Evolutionary conservation across 2,113 vertebrate species (phyloP).

Genomic region (Corydoras sp.): DNA sequence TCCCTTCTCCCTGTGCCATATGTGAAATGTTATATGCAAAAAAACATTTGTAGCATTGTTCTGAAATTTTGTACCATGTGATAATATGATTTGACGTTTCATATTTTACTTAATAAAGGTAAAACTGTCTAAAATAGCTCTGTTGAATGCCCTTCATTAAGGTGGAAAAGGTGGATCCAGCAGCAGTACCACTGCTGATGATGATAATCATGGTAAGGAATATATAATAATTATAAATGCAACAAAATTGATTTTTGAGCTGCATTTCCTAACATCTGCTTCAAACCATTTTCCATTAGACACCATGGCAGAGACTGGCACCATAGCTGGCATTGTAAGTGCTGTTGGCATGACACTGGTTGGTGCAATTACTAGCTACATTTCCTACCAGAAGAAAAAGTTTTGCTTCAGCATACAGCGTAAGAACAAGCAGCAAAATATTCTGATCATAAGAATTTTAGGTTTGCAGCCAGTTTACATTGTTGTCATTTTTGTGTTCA

Average conservation of each 20-base stretch:
- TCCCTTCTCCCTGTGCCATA: too few relatives aligned
- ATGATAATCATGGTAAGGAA: slow-evolving; percentile 43
- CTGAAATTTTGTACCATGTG: too few relatives aligned
- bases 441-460: not conserved
- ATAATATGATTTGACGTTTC: not conserved
- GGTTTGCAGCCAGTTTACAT: not conserved
- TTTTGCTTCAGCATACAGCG: slow-evolving; percentile 92
- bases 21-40: too few relatives aligned
- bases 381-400: slow-evolving; percentile 98
- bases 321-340: slow-evolving; percentile 83
- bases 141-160: not conserved
- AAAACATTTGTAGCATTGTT: too few relatives aligned
- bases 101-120: not conserved
- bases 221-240: not conserved
- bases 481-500: slow-evolving; percentile 51
- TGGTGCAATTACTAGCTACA: slow-evolving; percentile 84
- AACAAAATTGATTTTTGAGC: too few relatives aligned
- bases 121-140: too few relatives aligned
- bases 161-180: slow-evolving; percentile 23
- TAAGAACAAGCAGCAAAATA: slow-evolving; percentile 52
- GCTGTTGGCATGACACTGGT: slow-evolving; percentile 83
- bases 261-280: not conserved
- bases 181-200: slow-evolving; percentile 11
- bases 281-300: slow-evolving; percentile 17
- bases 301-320: slow-evolving; percentile 71